These are phyloP conservation scores for Pachyrhynchus sulphureomaculatus DNA, from an alignment of 1,140 invertebrate genomes.

Conservation along the genomic window DNA sequence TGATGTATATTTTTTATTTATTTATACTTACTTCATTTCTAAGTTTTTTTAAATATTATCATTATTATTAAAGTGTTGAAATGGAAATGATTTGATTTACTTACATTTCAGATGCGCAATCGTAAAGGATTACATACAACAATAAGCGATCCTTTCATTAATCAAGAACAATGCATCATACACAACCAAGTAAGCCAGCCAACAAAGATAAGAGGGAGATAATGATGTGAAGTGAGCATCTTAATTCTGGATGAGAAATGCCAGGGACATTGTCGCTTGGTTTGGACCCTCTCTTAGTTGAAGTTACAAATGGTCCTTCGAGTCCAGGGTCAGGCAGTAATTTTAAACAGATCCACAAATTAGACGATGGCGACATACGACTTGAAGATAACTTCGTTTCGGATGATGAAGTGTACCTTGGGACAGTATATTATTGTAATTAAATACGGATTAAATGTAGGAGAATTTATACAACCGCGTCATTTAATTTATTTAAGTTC, in stretches of 20 bases:
- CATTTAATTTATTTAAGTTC: no score
- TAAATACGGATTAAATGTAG: constrained; percentile 2
- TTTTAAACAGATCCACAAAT: constrained; percentile 33
- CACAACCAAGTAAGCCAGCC: background rate
- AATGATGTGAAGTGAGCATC: constrained; percentile 30
- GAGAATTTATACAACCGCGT: no score
- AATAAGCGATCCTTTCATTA: background rate
- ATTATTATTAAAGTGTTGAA: no score
- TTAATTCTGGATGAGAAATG: constrained; percentile 33
- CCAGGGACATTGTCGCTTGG: constrained; percentile 24
- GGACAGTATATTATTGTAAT: constrained; percentile 18
- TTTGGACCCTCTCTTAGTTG: constrained; percentile 1
- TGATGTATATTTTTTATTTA: no score
- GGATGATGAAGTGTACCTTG: constrained; percentile 11
- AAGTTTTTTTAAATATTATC: no score
- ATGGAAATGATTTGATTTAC: no score
- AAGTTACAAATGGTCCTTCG: constrained; percentile 29
- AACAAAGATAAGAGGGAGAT: constrained; percentile 22
- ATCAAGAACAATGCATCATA: constrained; percentile 7
- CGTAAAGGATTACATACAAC: no score
- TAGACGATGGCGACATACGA: constrained; percentile 17
- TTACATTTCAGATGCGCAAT: no score
- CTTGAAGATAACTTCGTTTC: constrained; percentile 30
- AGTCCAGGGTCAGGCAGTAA: constrained; percentile 28
- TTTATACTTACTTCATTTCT: no score